Evolutionary conservation across 2,113 vertebrate genomes (phyloP), one percentile per base, ranked within the genome.

Genomic region (Pteruthius melanotis): DNA sequence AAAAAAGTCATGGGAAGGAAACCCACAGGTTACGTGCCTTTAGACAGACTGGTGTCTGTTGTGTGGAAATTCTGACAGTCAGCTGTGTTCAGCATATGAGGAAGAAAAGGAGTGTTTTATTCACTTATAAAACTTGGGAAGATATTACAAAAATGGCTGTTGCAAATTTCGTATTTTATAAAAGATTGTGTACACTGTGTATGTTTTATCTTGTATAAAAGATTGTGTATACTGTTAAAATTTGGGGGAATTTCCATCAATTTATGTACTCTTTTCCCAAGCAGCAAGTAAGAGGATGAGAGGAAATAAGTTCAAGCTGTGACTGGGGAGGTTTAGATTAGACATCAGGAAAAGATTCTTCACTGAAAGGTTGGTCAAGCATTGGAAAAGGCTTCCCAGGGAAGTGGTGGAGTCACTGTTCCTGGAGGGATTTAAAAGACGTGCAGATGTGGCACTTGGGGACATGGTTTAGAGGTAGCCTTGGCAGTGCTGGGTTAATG

Each of bases 181-280:
- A 65, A 89, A 63, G 6, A 20, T 27, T 0, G 1, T 4, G 6
- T 19, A n/a, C n/a, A n/a, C n/a, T n/a, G n/a, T n/a, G n/a, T n/a
- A n/a, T n/a, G n/a, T n/a, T n/a, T n/a, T n/a, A n/a, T n/a, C n/a
- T n/a, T n/a, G n/a, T 47, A 56, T 30, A 27, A 65, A 89, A 63
- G 6, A 20, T 27, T 0, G 1, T 35, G 7, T 11, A 31, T 49
- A 2, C 5, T 50, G 4, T 56, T 74, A 56, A 79, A 75, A 44
- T 42, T 23, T 44, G 11, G 20, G 52, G 14, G 42, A 33, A 15
- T n/a, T 10, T 44, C 12, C 35, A 23, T 20, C 13, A 13, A 59
- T 64, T 52, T 33, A 10, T n/a, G n/a, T 19, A 11, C 3, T 31
- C 5, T 68, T 83, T 68, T 76, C 13, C 12, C 15, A 35, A 40